These are phyloP conservation scores for Mnemiopsis leidyi DNA, from an alignment of 37 sponge, comb jelly and placozoan species.

Conservation along the genomic window DNA sequence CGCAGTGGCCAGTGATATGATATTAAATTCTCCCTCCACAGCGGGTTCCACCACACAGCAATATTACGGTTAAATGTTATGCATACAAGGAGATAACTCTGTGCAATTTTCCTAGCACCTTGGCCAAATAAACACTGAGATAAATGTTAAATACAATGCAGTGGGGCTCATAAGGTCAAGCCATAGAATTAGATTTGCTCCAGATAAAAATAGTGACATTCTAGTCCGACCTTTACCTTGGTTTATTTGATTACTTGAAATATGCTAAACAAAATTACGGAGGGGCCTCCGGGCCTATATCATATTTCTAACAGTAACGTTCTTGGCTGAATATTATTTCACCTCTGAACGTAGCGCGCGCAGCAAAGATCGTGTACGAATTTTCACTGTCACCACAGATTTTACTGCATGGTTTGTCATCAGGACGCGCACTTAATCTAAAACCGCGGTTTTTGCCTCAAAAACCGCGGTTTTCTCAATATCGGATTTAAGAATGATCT, in stretches of 20 bases:
- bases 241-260: background rate
- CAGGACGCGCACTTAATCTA: background rate
- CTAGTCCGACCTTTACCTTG: background rate
- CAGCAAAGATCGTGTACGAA: background rate
- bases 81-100: too few relatives aligned
- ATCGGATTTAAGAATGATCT: too few relatives aligned
- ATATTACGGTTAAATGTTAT: too few relatives aligned
- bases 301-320: background rate
- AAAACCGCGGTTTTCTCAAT: too few relatives aligned
- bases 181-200: background rate
- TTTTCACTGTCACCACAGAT: background rate
- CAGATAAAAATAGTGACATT: background rate
- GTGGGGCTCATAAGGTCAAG: too few relatives aligned
- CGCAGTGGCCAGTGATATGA: too few relatives aligned
- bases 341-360: background rate
- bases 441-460: background rate
- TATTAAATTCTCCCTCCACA: too few relatives aligned
- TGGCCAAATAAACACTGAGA: background rate
- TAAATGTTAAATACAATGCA: too few relatives aligned
- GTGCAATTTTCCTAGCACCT: background rate
- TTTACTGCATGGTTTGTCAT: background rate
- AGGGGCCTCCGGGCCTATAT: too few relatives aligned
- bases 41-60: too few relatives aligned
- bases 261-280: background rate
- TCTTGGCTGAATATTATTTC: background rate